Evolutionary conservation across 2,888 invertebrate species (phyloP).

Genomic region (Cryptocephalus moraei): DNA sequence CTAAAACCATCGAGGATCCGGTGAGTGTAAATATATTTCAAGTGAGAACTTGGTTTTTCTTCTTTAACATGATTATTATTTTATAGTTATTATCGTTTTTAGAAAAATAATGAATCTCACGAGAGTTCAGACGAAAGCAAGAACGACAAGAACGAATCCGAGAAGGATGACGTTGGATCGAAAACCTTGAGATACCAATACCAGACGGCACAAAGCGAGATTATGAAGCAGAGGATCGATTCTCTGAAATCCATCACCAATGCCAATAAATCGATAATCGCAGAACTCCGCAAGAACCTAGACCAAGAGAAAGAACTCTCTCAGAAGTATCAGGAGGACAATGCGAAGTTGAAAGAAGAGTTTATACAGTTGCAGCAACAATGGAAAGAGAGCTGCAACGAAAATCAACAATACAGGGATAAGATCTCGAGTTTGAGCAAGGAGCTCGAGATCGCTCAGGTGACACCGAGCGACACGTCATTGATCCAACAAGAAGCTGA

Average conservation of each 20-base stretch:
- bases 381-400: slow-evolving; percentile 40
- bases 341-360: slow-evolving; percentile 27
- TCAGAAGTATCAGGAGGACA: slow-evolving; percentile 21
- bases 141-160: slow-evolving; percentile 13
- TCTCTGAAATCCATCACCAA: slow-evolving; percentile 26
- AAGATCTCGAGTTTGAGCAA: slow-evolving; percentile 22
- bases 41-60: no score
- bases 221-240: slow-evolving; percentile 30
- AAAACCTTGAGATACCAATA: slow-evolving; percentile 36
- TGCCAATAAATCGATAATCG: slow-evolving; percentile 27
- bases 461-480: slow-evolving; percentile 10
- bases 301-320: slow-evolving; percentile 25
- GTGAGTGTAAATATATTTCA: no score
- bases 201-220: slow-evolving; percentile 32
- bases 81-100: not conserved
- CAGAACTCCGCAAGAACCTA: slow-evolving; percentile 24
- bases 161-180: slow-evolving; percentile 24
- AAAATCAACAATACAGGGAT: slow-evolving; percentile 41
- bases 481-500: slow-evolving; percentile 7
- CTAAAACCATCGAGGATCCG: no score
- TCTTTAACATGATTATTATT: no score
- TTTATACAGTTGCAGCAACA: slow-evolving; percentile 34
- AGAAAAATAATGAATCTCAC: not conserved
- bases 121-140: slow-evolving; percentile 2
- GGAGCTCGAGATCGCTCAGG: slow-evolving; percentile 26